Evolutionary conservation across 2,113 vertebrate species (phyloP).

Genomic region (Caranx ignobilis): DNA sequence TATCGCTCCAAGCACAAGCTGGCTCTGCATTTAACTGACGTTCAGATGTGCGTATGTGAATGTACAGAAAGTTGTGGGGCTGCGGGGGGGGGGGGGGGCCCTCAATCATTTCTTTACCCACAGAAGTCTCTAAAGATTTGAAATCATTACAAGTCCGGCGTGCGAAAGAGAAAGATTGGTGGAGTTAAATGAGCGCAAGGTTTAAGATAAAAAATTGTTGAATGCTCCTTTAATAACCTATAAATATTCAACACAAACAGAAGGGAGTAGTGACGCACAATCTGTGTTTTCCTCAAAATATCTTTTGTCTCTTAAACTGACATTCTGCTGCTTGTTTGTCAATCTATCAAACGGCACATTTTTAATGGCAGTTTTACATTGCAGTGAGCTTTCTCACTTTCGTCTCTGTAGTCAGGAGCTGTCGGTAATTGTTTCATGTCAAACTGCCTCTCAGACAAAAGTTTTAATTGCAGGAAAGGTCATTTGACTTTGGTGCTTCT

Average conservation of each 20-base stretch:
- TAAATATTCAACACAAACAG: background rate
- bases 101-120: constrained; percentile 34
- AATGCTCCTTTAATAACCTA: background rate
- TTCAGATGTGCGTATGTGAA: constrained; percentile 48
- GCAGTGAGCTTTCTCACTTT: background rate
- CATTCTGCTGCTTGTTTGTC: background rate
- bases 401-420: constrained; percentile 7
- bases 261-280: background rate
- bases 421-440: constrained; percentile 1
- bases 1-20: constrained; percentile 65
- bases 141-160: constrained; percentile 21
- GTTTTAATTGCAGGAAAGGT: constrained; percentile 71
- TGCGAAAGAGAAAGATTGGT: background rate
- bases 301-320: background rate
- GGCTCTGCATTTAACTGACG: constrained; percentile 64
- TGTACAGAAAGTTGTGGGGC: constrained; percentile 50
- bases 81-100: constrained; percentile 27
- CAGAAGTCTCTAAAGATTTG: constrained; percentile 48
- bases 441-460: constrained; percentile 53
- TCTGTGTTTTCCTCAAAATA: background rate
- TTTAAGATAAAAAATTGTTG: constrained; percentile 12
- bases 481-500: constrained; percentile 57
- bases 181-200: constrained; percentile 12
- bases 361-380: background rate
- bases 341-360: background rate